phyloP scores from a whole-genome alignment of 2,797 vertebrate genomes.

The Pangasius macronema region DNA sequence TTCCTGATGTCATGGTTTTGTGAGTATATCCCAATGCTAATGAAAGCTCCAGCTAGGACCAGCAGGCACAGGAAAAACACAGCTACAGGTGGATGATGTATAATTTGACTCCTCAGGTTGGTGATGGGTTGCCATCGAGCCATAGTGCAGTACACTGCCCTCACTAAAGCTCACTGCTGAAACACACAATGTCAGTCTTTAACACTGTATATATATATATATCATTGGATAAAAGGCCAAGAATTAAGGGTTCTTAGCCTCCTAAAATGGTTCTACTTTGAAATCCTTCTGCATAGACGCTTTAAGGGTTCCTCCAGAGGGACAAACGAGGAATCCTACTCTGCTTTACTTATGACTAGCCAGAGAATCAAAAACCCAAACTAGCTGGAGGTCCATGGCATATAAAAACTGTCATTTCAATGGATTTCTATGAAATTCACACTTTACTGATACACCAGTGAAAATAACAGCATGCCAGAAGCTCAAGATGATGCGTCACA shows the following conservation, averaged over 20 bases:
- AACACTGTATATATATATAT: background rate
- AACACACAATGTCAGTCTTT: constrained; percentile 1
- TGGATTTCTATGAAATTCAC: background rate
- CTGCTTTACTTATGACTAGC: background rate
- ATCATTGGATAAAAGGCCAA: too few relatives aligned
- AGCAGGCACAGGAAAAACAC: constrained; percentile 76
- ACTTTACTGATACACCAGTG: too few relatives aligned
- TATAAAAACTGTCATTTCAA: background rate
- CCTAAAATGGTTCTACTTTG: background rate
- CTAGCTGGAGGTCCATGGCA: background rate
- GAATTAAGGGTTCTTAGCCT: background rate
- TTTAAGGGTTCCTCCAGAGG: background rate
- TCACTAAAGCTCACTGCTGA: constrained; percentile 19
- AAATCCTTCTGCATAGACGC: background rate
- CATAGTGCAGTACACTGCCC: constrained; percentile 63
- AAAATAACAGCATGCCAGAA: background rate
- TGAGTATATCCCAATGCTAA: constrained; percentile 69
- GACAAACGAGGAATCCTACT: background rate
- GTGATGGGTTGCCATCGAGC: constrained; percentile 67
- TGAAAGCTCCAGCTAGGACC: constrained; percentile 70
- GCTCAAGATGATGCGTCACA: too few relatives aligned
- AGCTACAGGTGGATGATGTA: constrained; percentile 70
- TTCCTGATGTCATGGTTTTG: constrained; percentile 69
- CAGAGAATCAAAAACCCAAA: background rate
- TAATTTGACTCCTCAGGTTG: constrained; percentile 67